Evolutionary conservation across 2,888 invertebrate genomes (phyloP), one percentile per base, ranked within the genome.

Genomic region (Epinotia brunnichana): DNA sequence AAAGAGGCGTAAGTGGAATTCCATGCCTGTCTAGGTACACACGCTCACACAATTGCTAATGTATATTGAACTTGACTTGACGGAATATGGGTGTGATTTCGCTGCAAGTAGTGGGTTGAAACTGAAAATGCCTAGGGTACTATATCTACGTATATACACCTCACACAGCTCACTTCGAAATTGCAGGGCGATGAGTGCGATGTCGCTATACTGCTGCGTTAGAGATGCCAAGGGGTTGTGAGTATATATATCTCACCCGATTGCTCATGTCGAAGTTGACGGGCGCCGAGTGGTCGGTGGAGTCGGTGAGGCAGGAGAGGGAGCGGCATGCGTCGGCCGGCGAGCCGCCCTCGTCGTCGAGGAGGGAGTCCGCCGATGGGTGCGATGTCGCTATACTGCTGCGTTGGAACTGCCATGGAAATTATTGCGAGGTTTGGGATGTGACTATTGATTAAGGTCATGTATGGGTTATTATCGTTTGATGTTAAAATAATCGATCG

Each of bases 221-320:
- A 15, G 15, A 44, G 19, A 53, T 53, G 0, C 1, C 17, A 53
- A 24, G 7, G 51, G 21, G 53, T 3, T 17, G 17, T 44, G 48
- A 59, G 9, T 10, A 17, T 56, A 83, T 48, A 48, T 7, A 48
- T 48, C 94, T 87, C 84, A 97, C 98, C 83, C 98, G 94, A 88
- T 98, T 98, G 73, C 97, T 97, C 95, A 98, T 96, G 84, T 98
- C 98, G 83, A 98, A 98, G 88, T 97, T 96, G 76, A 98, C 96
- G 0, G 98, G 98, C 54, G 97, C 98, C 81, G 97, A 97, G 84
- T 98, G 97, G 82, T 98, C 98, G 0, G 97, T 97, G 85, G 97
- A 97, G 85, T 97, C 97, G 0, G 97, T 97, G 75, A 97, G 94
- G 78, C 97, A 97, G 83, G 97, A 97, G 17, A 97, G 90, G 5